A percentile compares a stretch with the other conserved stretches of the same genome.
Evolutionary conservation across 2,888 invertebrate species (phyloP).

Genomic region (Eupsilia transversa): DNA sequence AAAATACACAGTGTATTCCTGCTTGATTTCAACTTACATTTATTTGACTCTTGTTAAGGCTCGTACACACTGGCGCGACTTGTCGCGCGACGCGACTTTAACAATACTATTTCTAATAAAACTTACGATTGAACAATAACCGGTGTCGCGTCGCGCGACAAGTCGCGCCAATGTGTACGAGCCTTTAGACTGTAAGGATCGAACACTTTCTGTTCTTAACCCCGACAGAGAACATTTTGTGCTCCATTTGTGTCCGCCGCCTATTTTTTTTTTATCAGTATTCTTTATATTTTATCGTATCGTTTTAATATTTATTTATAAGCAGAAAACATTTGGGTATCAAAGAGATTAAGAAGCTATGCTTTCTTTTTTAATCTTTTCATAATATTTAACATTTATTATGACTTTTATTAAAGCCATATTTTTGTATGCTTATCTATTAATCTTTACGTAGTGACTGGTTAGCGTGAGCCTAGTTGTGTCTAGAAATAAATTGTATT

Average conservation of each 20-base stretch:
- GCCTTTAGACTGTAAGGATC: too few species aligned
- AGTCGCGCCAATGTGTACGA: too few species aligned
- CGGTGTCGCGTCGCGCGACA: too few species aligned
- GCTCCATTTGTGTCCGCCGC: constrained; percentile 21
- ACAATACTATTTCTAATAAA: too few species aligned
- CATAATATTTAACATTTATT: constrained; percentile 24
- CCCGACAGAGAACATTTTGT: background rate
- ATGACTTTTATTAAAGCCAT: constrained; percentile 34
- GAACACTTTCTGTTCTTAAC: background rate
- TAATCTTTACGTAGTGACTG: background rate
- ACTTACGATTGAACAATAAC: too few species aligned
- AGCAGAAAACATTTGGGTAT: constrained; percentile 40
- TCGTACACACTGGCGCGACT: too few species aligned
- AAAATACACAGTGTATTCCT: constrained; percentile 1
- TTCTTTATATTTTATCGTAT: constrained; percentile 17
- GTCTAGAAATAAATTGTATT: constrained; percentile 10
- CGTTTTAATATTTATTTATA: constrained; percentile 35
- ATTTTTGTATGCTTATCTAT: constrained; percentile 38
- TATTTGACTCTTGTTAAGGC: background rate
- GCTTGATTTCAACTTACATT: background rate
- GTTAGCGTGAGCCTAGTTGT: constrained; percentile 7
- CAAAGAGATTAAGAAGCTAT: constrained; percentile 18
- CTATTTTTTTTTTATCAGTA: constrained; percentile 35
- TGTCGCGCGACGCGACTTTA: too few species aligned
- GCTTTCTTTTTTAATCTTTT: constrained; percentile 48